Base-by-base conservation (phyloP, 2,797 vertebrate species). In the Falco novaeseelandiae region DNA sequence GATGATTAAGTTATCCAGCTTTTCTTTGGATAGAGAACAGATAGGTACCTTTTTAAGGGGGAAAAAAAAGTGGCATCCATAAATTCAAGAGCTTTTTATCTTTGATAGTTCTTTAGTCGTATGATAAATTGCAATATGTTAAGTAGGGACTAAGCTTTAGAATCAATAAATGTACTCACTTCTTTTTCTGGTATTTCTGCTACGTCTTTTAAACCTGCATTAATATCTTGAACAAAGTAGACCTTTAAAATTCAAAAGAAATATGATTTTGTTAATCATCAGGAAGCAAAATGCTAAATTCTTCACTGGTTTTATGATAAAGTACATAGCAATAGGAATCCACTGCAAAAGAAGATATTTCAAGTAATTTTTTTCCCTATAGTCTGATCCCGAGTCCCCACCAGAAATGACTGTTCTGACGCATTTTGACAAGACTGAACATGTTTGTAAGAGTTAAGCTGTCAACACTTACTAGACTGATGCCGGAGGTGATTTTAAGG, bases 181-280 rank as follows among this genome's bases (percentile, higher is more conserved):
- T 99, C 97, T 29, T 98, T 96, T 63, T 93, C 89, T 12, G 58
- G 25, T 51, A 96, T 70, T 51, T 98, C 98, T 87, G 93, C 84
- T 67, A 97, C 98, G 65, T 97, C 97, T 90, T 96, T 97, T 69
- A 98, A 96, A 87, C 99, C 99, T 63, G 99, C 98, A 69, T 99
- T 99, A 81, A 99, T 98, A 97, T 99, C 98, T 95, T 99, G 96
- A 88, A 99, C 98, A 97, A 98, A 99, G 96, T 99, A 99, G 69
- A 98, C 98, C 99, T 99, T 97, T 51, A 97, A 57, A 93, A 97
- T 92, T 81, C 30, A n/a, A 78, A 96, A 95, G 46, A 93, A 82
- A 80, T 25, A 18, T 27, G 8, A 79, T 72, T 65, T 9, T 67
- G 23, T 46, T 62, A 61, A 58, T 69, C 38, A 73, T 17, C 51